Evolutionary conservation across 2,888 invertebrate genomes (phyloP).

Genomic region (Drosophila stalkeri): DNA sequence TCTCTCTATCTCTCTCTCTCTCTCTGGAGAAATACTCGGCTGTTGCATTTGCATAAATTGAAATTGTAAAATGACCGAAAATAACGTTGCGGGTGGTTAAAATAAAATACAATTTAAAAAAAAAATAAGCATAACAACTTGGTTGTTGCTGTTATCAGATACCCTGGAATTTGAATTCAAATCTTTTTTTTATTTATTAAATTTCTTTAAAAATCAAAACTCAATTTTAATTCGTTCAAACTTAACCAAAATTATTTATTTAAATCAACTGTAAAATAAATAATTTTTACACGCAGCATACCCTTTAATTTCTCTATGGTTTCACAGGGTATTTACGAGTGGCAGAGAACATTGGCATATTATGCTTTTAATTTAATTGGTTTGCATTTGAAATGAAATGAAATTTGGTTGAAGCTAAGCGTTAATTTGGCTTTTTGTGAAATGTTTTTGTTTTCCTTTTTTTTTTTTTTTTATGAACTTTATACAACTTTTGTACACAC

Average conservation of each 20-base stretch:
- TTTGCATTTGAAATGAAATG: conserved; percentile 57
- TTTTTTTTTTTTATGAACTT: conserved; percentile 11
- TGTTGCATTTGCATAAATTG: conserved; percentile 76
- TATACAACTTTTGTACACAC: conserved; percentile 5
- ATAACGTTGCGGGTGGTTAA: conserved; percentile 30
- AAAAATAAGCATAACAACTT: not conserved
- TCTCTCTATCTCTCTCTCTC: no score
- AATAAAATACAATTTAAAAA: conserved; percentile 12
- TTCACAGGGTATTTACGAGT: conserved; percentile 35
- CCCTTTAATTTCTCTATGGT: no score
- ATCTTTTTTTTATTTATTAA: no score
- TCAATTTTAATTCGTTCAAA: no score
- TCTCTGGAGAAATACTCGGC: conserved; percentile 22
- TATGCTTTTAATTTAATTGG: conserved; percentile 63
- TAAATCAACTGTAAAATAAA: no score
- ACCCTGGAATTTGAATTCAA: not conserved
- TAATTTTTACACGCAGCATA: not conserved
- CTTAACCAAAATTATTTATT: no score
- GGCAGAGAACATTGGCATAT: conserved; percentile 36
- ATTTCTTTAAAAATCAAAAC: no score
- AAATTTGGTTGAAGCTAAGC: conserved; percentile 26
- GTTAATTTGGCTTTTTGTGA: conserved; percentile 22
- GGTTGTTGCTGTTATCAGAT: not conserved
- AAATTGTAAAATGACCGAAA: conserved; percentile 51
- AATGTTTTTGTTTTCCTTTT: conserved; percentile 9